A percentile compares a stretch with the other conserved stretches of the same genome.
phyloP scores from a whole-genome alignment of 2,113 vertebrate genomes.

The Leptosomus discolor region DNA sequence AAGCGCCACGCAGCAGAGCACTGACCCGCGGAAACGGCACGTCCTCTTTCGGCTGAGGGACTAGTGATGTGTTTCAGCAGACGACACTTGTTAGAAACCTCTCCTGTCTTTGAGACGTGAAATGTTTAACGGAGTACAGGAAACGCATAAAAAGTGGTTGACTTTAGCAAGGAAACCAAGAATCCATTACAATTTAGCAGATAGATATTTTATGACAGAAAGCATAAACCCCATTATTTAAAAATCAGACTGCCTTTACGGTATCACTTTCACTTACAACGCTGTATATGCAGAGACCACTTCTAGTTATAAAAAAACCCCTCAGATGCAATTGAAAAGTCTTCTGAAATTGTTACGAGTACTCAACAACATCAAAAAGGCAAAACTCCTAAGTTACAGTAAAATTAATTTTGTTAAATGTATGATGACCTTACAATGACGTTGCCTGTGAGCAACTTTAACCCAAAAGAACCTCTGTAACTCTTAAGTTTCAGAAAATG shows the following conservation, averaged over 20 bases:
- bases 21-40: rapidly evolving
- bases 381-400: background rate
- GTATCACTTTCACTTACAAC: rapidly evolving
- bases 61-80: background rate
- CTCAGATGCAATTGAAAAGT: background rate
- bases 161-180: background rate
- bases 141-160: background rate
- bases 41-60: background rate
- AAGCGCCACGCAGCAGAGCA: background rate
- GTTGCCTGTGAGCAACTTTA: background rate
- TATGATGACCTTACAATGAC: background rate
- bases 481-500: background rate
- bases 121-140: background rate
- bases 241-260: background rate
- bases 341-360: background rate
- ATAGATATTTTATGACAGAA: background rate
- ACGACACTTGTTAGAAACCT: background rate
- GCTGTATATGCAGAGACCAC: background rate
- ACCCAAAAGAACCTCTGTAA: background rate
- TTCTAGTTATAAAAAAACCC: background rate
- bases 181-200: background rate
- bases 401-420: background rate
- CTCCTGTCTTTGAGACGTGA: background rate
- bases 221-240: background rate
- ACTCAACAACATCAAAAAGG: background rate